phyloP scores from a whole-genome alignment of 1,140 invertebrate species.

The Eupeodes corollae region DNA sequence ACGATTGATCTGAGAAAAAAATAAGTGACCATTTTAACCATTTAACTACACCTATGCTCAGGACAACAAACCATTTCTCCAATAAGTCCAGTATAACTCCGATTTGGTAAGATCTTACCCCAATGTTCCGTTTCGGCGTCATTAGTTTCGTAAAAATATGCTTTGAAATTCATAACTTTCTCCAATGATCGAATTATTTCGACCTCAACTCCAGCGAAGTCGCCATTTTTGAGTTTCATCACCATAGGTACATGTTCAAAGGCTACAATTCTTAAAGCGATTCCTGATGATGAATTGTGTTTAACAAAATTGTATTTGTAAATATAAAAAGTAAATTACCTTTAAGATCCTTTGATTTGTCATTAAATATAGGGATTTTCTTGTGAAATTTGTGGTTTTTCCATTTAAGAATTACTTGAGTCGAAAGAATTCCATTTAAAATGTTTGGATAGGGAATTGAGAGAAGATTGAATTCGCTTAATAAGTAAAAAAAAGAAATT shows the following conservation, averaged over 20 bases:
- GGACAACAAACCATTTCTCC: constrained; percentile 64
- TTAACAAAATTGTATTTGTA: constrained; percentile 35
- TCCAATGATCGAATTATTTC: constrained; percentile 54
- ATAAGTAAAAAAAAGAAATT: no score
- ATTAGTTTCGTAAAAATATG: constrained; percentile 47
- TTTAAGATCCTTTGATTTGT: constrained; percentile 16
- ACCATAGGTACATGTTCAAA: constrained; percentile 62
- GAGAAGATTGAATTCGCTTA: constrained; percentile 34
- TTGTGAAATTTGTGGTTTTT: constrained; percentile 11
- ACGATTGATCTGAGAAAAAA: constrained; percentile 29
- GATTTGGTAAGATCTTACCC: constrained; percentile 49
- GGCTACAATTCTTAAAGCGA: constrained; percentile 47
- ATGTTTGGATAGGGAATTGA: constrained; percentile 58
- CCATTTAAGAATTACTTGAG: constrained; percentile 16
- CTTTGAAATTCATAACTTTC: constrained; percentile 55
- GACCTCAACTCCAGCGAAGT: constrained; percentile 48
- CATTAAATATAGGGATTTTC: constrained; percentile 11
- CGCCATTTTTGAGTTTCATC: constrained; percentile 37
- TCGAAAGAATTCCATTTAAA: constrained; percentile 17
- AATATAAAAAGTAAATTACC: constrained; percentile 9
- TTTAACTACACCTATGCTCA: no score
- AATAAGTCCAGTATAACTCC: constrained; percentile 53
- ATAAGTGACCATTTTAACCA: not conserved
- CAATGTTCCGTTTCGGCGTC: constrained; percentile 49
- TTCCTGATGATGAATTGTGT: constrained; percentile 38